phyloP scores from a whole-genome alignment of 2,113 vertebrate species.

The Ammodytes marinus region DNA sequence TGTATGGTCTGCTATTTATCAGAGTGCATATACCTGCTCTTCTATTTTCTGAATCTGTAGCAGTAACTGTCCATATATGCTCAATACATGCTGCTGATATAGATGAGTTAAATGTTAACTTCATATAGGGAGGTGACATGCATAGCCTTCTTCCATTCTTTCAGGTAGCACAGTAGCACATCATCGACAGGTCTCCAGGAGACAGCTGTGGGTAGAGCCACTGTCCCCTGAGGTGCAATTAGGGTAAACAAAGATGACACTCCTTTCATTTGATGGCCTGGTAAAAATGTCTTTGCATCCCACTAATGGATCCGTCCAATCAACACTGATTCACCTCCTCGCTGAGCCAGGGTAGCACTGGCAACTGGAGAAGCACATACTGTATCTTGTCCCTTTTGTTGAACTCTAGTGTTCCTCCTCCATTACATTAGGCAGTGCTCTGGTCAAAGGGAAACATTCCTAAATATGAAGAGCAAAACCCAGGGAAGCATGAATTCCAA shows the following conservation, averaged over 20 bases:
- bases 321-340: neutral
- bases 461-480: neutral
- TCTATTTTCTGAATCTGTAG: neutral
- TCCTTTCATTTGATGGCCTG: constrained; percentile 26
- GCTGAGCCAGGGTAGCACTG: neutral
- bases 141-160: constrained; percentile 20
- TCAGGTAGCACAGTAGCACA: constrained; percentile 19
- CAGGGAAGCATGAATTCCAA: neutral
- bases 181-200: constrained; percentile 11
- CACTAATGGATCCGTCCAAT: constrained; percentile 19
- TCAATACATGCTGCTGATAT: neutral
- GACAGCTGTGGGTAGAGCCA: constrained; percentile 27
- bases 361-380: constrained; percentile 1
- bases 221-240: constrained; percentile 46
- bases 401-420: neutral
- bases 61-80: neutral
- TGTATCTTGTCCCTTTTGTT: neutral
- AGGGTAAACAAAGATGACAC: constrained; percentile 42
- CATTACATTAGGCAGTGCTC: neutral
- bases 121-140: neutral
- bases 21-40: neutral
- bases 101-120: neutral
- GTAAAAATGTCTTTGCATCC: constrained; percentile 21
- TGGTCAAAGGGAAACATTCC: neutral
- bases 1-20: neutral